Evolutionary conservation across 2,797 vertebrate species (phyloP).

Genomic region (Schizopygopsis malacanthus): DNA sequence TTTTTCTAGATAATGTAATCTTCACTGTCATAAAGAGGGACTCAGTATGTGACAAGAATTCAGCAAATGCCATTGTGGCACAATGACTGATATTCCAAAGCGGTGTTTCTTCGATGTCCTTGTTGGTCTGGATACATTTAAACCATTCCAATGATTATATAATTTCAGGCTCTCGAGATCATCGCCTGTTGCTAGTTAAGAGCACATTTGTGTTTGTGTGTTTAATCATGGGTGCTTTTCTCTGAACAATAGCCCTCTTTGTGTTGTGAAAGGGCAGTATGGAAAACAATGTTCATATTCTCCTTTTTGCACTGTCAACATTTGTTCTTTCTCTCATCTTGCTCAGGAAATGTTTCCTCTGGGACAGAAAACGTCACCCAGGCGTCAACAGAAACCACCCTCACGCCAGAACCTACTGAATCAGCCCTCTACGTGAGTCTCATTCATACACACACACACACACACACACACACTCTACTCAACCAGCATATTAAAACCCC

Average conservation of each 20-base stretch:
- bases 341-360: conserved; percentile 72
- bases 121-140: not conserved
- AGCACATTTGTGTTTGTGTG: conserved; percentile 4
- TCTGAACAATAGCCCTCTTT: conserved; percentile 62
- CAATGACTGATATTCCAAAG: not conserved
- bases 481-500: conserved; percentile 22
- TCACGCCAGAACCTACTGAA: conserved; percentile 52
- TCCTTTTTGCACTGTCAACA: not conserved
- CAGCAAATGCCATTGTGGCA: not conserved
- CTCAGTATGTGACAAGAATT: not conserved
- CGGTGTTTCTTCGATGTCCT: not conserved
- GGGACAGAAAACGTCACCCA: conserved; percentile 60
- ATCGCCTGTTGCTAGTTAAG: conserved; percentile 28
- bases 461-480: not conserved
- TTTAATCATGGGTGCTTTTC: conserved; percentile 39
- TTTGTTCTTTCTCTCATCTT: conserved; percentile 13
- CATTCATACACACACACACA: not conserved
- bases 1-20: not conserved
- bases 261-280: conserved; percentile 51
- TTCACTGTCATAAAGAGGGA: not conserved
- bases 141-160: conserved; percentile 58
- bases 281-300: conserved; percentile 39
- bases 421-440: conserved; percentile 70
- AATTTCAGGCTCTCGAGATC: conserved; percentile 62
- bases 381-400: conserved; percentile 53